phyloP scores from a whole-genome alignment of 2,113 vertebrate genomes.

The Semnornis frantzii region DNA sequence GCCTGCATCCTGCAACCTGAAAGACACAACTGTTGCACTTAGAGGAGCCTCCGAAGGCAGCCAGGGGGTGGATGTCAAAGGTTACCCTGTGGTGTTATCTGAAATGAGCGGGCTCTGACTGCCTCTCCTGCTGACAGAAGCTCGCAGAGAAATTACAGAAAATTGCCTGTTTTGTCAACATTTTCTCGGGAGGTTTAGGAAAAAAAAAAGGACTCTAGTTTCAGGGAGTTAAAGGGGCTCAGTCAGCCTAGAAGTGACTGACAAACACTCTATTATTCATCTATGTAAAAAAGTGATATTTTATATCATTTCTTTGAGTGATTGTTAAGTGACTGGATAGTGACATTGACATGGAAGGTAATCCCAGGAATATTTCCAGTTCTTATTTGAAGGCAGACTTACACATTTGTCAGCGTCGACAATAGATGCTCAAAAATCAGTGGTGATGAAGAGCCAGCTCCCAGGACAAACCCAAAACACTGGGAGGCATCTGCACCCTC shows the following conservation, averaged over 20 bases:
- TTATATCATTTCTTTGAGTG: conserved; percentile 94
- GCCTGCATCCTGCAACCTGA: conserved; percentile 85
- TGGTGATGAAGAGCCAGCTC: not conserved
- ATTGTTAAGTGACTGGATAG: conserved; percentile 87
- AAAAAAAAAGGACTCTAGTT: conserved; percentile 76
- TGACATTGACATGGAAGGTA: conserved; percentile 61
- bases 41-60: conserved; percentile 72
- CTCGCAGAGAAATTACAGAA: conserved; percentile 87
- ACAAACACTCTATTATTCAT: conserved; percentile 91
- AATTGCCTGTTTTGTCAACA: conserved; percentile 97
- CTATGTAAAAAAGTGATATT: conserved; percentile 86
- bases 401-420: not conserved
- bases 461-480: not conserved
- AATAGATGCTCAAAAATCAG: not conserved
- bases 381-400: conserved; percentile 29
- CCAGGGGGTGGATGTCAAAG: conserved; percentile 86
- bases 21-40: conserved; percentile 89
- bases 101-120: conserved; percentile 85
- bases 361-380: conserved; percentile 66
- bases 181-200: conserved; percentile 89
- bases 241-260: conserved; percentile 84
- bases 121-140: conserved; percentile 85
- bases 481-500: not conserved
- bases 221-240: conserved; percentile 80
- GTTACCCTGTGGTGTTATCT: conserved; percentile 80